These are phyloP conservation scores for Lepisosteus oculatus DNA, from an alignment of 2,113 vertebrate species.

Conservation along the genomic window DNA sequence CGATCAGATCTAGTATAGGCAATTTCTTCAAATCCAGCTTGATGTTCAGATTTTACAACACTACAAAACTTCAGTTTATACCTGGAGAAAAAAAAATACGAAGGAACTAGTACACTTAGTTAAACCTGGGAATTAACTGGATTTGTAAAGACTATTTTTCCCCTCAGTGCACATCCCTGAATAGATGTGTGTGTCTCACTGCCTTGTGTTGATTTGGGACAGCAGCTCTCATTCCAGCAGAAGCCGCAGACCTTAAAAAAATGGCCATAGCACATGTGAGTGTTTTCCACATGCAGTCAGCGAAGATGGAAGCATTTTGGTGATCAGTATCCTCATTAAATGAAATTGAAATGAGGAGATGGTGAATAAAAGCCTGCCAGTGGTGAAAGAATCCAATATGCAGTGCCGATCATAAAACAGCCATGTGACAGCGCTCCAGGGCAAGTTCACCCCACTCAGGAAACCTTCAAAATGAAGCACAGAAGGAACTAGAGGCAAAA, in stretches of 20 bases:
- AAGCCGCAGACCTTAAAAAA: slow-evolving; percentile 20
- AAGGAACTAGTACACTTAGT: too few species aligned
- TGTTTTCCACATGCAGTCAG: slow-evolving; percentile 33
- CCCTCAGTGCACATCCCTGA: too few species aligned
- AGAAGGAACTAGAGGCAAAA: slow-evolving; percentile 36
- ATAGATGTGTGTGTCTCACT: too few species aligned
- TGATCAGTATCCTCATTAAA: slow-evolving; percentile 53
- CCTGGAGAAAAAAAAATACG: too few species aligned
- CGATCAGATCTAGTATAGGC: too few species aligned
- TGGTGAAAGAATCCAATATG: slow-evolving; percentile 41
- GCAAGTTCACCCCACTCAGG: slow-evolving; percentile 30
- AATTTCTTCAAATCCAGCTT: too few species aligned
- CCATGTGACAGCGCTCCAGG: slow-evolving; percentile 37
- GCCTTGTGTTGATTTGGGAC: too few species aligned
- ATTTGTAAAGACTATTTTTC: too few species aligned
- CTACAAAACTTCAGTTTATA: slow-evolving; percentile 6
- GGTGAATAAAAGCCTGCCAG: slow-evolving; percentile 38
- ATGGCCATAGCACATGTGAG: slow-evolving; percentile 21
- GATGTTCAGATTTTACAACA: too few species aligned
- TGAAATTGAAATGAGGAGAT: slow-evolving; percentile 46
- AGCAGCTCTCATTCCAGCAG: slow-evolving; percentile 18
- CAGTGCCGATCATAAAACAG: slow-evolving; percentile 43
- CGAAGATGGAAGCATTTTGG: slow-evolving; percentile 47
- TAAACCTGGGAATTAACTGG: too few species aligned
- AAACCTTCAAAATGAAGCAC: slow-evolving; percentile 43